Evolutionary conservation across 2,888 invertebrate species (phyloP).

Genomic region (Callyntrura guangdongensis): DNA sequence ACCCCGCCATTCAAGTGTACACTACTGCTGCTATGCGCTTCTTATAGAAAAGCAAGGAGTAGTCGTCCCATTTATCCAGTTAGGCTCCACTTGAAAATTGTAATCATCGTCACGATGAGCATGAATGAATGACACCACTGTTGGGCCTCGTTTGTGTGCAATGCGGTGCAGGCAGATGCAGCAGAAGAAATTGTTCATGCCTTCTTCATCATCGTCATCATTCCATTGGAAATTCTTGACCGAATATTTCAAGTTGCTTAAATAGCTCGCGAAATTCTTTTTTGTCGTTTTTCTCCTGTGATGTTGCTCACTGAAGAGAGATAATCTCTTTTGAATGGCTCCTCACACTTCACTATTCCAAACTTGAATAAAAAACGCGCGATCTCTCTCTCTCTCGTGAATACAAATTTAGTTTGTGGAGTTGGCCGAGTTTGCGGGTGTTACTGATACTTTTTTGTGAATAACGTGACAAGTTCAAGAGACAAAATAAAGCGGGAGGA

Average conservation of each 20-base stretch:
- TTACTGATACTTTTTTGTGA: constrained; percentile 28
- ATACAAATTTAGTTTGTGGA: not conserved
- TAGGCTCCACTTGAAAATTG: not conserved
- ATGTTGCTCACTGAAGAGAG: constrained; percentile 17
- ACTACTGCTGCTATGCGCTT: constrained; percentile 6
- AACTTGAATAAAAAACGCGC: not conserved
- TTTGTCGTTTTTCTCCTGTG: constrained; percentile 41
- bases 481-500: not conserved
- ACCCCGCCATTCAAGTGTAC: not conserved
- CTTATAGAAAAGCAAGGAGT: not conserved
- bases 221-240: constrained; percentile 66
- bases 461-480: constrained; percentile 50
- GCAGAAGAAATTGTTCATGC: constrained; percentile 16
- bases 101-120: constrained; percentile 27
- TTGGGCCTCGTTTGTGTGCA: constrained; percentile 2
- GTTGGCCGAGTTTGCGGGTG: not conserved
- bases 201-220: constrained; percentile 26
- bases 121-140: constrained; percentile 41
- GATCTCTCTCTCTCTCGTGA: not conserved
- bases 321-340: constrained; percentile 60
- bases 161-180: constrained; percentile 18
- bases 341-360: not conserved
- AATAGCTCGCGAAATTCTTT: constrained; percentile 64
- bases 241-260: constrained; percentile 65
- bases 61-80: not conserved